Evolutionary conservation across 1,140 invertebrate species (phyloP), one percentile per base, ranked within the genome.

Genomic region (Drosophila auraria): DNA sequence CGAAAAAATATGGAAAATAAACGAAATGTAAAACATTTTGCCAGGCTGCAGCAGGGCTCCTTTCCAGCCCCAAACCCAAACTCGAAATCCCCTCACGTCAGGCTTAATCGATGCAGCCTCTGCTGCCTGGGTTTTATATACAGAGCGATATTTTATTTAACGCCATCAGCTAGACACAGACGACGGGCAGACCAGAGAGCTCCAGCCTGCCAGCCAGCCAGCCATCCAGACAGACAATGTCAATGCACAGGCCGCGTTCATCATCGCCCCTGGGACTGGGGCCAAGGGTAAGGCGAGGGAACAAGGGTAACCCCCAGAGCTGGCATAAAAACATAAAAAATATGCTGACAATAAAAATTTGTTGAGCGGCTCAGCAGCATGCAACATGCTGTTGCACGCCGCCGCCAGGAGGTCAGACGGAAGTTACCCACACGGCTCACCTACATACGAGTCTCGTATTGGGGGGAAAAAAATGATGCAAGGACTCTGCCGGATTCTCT

Each of bases 291-390:
- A 5, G 5, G 15, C 27, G 36, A 12, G 1, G 5, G 2, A 15
- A 44, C 5, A 7, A 38, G 20, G 58, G 49, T 3, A 25, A 30
- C 56, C 56, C 49, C 53, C 25, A 30, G 73, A 59, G 66, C 45
- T 53, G 54, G 65, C 75, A 86, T 90, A 71, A 82, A 89, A 89
- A 84, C 80, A 89, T 78, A 79, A 79, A 80, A 87, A 87, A 86
- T 86, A 90, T 90, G 86, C 86, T 90, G 86, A 90, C 82, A 90
- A 90, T 90, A 90, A 90, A 87, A 89, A 79, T 86, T 90, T 89
- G 86, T 68, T 82, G 78, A 86, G 86, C 78, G 69, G 82, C 78
- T 90, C 78, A 86, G 68, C 70, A 77, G 82, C 86, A 90, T 90
- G 86, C 86, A 90, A 90, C 82, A 90, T 90, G 86, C 86, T 90